Evolutionary conservation across 1,140 invertebrate species (phyloP), one percentile per base, ranked within the genome.

Genomic region (Hypsibius dujardini): DNA sequence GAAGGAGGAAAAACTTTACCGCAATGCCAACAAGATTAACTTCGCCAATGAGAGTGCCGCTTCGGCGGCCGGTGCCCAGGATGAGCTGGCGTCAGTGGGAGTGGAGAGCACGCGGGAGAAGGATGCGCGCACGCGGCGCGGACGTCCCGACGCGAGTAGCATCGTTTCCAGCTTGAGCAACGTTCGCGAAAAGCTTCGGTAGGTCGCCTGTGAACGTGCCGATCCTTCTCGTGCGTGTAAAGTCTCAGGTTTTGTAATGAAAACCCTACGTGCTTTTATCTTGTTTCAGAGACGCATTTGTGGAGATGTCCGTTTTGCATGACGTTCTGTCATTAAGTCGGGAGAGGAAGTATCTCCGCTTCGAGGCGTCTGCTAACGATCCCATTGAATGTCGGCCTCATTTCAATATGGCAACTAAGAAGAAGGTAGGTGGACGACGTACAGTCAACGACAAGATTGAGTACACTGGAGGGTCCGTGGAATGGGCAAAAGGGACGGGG

Each of bases 1-100:
- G 62, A 12, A 42, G 45, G 62, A 42, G 3, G 62, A 67, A 42
- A 12, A 42, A 67, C 62, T 67, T 12, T 67, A 67, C 42, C 62
- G 62, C 12, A 67, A 67, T 67, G 62, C 62, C 12, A 15, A 42
- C 62, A 67, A 67, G 42, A 15, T 67, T 15, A 45, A 67, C 42
- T 67, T 67, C 45, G 12, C 3, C 50, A n/a, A 56, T 15, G 42
- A 67, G 45, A 56, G 7, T 56, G 50, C 50, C 50, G 42, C 12
- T 12, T 7, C 7, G 42, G 62, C 12, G 62, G 62, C 12, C 42
- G 42, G 62, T 42, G 62, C 3, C 7, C 3, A 12, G 42, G 62
- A 12, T 7, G 42, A 15, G 62, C 12, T 15, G 62, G 42, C 45
- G 12, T 67, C 62, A 7, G 12, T 67, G 12, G 42, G 42, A 7